phyloP scores from a whole-genome alignment of 1,140 invertebrate genomes.

The Ostrea edulis region DNA sequence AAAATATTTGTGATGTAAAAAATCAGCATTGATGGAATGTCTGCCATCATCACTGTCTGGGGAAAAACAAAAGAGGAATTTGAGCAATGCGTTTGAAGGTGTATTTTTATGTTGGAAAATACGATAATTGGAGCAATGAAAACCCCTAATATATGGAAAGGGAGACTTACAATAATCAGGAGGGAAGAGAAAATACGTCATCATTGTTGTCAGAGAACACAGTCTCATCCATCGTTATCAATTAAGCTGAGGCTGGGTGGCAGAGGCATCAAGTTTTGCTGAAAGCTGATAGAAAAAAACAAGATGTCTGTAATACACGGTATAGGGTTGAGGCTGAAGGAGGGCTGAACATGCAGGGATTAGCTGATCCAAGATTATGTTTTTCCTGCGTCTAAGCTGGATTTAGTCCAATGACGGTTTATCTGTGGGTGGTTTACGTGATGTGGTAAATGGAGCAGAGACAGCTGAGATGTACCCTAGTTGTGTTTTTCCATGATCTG shows the following conservation, averaged over 20 bases:
- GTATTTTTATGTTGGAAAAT: slow-evolving; percentile 25
- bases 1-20: slow-evolving; percentile 31
- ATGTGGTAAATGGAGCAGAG: slow-evolving; percentile 28
- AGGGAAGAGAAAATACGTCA: slow-evolving; percentile 17
- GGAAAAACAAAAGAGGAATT: background rate
- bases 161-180: background rate
- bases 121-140: slow-evolving; percentile 30
- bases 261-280: slow-evolving; percentile 10
- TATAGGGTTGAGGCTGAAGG: slow-evolving; percentile 9
- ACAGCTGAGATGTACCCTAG: background rate
- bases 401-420: background rate
- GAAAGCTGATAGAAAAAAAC: slow-evolving; percentile 20
- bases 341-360: slow-evolving; percentile 5
- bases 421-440: slow-evolving; percentile 35
- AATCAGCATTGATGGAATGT: slow-evolving; percentile 21
- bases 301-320: background rate
- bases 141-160: slow-evolving; percentile 1
- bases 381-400: slow-evolving; percentile 5
- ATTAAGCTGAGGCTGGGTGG: slow-evolving; percentile 13
- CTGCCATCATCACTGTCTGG: slow-evolving; percentile 5
- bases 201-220: slow-evolving; percentile 20
- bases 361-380: slow-evolving; percentile 38
- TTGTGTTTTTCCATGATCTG: background rate
- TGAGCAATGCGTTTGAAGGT: slow-evolving; percentile 13
- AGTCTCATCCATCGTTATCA: slow-evolving; percentile 15